Conservation (phyloP, 2,888 invertebrate genomes). For the Sarcophaga caerulescens region DNA sequence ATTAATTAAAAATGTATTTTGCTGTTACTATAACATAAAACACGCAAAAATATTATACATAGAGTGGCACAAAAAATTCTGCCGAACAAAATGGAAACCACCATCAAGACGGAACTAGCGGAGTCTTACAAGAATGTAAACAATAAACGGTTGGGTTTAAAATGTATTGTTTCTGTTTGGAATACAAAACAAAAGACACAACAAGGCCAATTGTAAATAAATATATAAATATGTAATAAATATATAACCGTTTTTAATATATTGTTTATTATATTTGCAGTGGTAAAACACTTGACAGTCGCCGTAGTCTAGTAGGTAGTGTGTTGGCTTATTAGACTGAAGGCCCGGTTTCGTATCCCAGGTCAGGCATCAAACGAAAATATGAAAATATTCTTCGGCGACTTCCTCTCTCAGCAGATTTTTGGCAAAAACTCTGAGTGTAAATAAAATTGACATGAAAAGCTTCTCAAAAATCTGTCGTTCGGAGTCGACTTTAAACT, state of each 20-base stretch:
- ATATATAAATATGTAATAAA: too few species aligned
- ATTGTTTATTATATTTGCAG: slow-evolving; percentile 83
- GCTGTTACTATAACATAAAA: neutral
- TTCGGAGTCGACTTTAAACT: too few species aligned
- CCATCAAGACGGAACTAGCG: slow-evolving; percentile 31
- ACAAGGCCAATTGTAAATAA: neutral
- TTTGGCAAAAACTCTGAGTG: too few species aligned
- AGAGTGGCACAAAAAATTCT: slow-evolving; percentile 81
- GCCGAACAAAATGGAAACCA: slow-evolving; percentile 49
- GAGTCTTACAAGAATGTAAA: slow-evolving; percentile 34
- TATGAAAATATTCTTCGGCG: too few species aligned
- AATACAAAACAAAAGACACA: neutral
- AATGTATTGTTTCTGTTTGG: slow-evolving; percentile 14
- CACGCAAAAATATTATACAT: slow-evolving; percentile 91
- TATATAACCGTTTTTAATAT: too few species aligned
- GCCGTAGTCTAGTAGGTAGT: too few species aligned
- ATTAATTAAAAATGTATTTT: neutral
- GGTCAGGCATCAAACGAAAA: too few species aligned
- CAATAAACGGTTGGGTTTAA: slow-evolving; percentile 41
- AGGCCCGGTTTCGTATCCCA: too few species aligned
- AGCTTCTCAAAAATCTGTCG: too few species aligned
- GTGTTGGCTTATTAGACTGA: too few species aligned
- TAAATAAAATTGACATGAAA: too few species aligned
- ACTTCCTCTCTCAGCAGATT: too few species aligned
- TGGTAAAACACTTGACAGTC: slow-evolving; percentile 99